Evolutionary conservation across 2,113 vertebrate species (phyloP).

Genomic region (Puffinus mauretanicus): DNA sequence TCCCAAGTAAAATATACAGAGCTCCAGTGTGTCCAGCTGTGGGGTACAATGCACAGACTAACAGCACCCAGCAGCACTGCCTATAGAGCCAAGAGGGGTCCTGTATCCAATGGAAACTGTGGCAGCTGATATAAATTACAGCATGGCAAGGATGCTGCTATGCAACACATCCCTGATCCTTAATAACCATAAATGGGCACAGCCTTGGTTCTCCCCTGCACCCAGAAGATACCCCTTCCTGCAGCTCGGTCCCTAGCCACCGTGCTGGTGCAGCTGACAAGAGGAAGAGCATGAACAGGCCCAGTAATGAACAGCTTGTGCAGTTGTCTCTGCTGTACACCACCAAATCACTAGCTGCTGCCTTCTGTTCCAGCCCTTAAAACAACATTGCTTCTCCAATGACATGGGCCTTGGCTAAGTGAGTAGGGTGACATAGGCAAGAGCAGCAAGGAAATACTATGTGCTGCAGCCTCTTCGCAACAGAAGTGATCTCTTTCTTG

Average conservation of each 20-base stretch:
- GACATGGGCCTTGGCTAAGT: not conserved
- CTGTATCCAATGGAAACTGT: conserved; percentile 15
- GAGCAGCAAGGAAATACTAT: not conserved
- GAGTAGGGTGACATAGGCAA: not conserved
- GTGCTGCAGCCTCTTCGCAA: not conserved
- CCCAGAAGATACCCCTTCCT: not conserved
- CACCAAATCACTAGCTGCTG: not conserved
- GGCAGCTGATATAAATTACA: conserved; percentile 8
- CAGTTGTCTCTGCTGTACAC: not conserved
- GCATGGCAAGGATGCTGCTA: conserved; percentile 33
- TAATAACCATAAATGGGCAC: not conserved
- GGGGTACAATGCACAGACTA: not conserved
- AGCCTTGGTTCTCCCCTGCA: not conserved
- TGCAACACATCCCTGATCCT: not conserved
- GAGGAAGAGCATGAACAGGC: not conserved
- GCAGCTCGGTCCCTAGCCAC: not conserved
- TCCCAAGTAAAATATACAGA: rapidly evolving
- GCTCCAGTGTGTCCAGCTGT: not conserved
- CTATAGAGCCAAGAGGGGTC: conserved; percentile 1
- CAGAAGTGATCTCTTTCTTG: not conserved
- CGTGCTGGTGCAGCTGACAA: not conserved
- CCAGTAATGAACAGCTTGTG: not conserved
- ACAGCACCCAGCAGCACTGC: not conserved
- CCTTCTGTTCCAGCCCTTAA: not conserved
- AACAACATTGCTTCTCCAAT: not conserved